phyloP scores from a whole-genome alignment of 1,140 invertebrate genomes.

The Chelonus insularis region DNA sequence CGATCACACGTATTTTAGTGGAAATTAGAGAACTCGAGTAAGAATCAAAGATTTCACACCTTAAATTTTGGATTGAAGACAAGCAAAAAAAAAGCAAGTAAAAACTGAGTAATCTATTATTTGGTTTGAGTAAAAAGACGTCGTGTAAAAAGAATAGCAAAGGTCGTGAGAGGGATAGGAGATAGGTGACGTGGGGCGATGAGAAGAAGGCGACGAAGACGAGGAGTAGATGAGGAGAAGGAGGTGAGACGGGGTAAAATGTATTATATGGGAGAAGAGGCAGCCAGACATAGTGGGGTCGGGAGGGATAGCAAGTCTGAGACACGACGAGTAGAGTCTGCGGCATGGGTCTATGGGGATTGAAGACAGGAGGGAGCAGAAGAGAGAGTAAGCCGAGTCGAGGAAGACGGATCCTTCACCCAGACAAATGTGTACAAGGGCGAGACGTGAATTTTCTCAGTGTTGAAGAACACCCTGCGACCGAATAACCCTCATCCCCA shows the following conservation, averaged over 20 bases:
- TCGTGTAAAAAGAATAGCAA: constrained; percentile 2
- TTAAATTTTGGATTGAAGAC: too few species aligned
- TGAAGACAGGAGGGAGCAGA: neutral
- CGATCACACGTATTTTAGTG: too few species aligned
- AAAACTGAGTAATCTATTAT: too few species aligned
- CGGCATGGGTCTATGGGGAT: constrained; percentile 1
- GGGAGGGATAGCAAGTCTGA: neutral
- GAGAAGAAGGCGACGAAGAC: neutral
- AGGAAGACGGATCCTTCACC: neutral
- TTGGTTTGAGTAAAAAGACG: too few species aligned
- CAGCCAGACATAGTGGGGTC: constrained; percentile 1
- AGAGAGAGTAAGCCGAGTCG: neutral
- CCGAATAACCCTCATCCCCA: constrained; percentile 19
- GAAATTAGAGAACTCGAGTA: too few species aligned
- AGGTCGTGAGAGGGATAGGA: neutral
- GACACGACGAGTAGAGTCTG: neutral
- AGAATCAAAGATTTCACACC: too few species aligned
- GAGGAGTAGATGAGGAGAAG: neutral
- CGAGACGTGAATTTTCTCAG: neutral
- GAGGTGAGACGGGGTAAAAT: neutral
- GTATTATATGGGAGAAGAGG: constrained; percentile 3
- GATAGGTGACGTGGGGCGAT: neutral
- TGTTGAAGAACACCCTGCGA: neutral
- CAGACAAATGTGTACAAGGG: constrained; percentile 10
- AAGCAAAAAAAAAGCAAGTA: too few species aligned